Conservation (phyloP, 1,140 invertebrate genomes). For the Wiebesia pumilae region DNA sequence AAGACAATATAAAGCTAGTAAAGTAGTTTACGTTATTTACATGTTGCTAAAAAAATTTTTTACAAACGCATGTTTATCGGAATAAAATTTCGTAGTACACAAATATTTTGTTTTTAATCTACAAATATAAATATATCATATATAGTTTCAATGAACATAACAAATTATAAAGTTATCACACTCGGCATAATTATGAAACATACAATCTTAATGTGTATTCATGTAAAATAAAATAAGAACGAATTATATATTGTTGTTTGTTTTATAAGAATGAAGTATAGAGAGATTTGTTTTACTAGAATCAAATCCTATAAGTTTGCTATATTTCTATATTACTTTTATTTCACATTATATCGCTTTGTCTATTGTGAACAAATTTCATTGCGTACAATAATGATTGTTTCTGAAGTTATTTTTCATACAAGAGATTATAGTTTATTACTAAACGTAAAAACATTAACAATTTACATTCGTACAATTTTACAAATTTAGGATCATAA, state of each 20-base stretch:
- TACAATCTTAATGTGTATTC: constrained; percentile 22
- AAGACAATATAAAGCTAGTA: constrained; percentile 48
- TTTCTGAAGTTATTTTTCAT: too few relatives aligned
- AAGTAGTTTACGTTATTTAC: constrained; percentile 32
- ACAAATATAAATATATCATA: not conserved
- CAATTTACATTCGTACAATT: too few relatives aligned
- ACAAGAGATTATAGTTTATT: too few relatives aligned
- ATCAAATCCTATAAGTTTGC: not conserved
- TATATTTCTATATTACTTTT: not conserved
- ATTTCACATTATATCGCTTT: not conserved
- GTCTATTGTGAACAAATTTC: not conserved
- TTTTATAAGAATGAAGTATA: not conserved
- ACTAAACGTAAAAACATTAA: too few relatives aligned
- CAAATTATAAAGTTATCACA: constrained; percentile 22
- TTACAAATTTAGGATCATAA: too few relatives aligned
- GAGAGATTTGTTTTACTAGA: constrained; percentile 16
- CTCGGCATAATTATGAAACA: constrained; percentile 25
- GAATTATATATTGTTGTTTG: constrained; percentile 15
- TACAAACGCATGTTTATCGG: not conserved
- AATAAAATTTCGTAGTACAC: constrained; percentile 3
- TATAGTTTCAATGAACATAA: constrained; percentile 20
- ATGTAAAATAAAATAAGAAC: not conserved
- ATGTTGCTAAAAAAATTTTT: not conserved
- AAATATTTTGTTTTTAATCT: not conserved
- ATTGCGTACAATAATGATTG: too few relatives aligned